These are phyloP conservation scores for Petrolisthes cinctipes DNA, from an alignment of 2,888 invertebrate genomes.

Conservation along the genomic window DNA sequence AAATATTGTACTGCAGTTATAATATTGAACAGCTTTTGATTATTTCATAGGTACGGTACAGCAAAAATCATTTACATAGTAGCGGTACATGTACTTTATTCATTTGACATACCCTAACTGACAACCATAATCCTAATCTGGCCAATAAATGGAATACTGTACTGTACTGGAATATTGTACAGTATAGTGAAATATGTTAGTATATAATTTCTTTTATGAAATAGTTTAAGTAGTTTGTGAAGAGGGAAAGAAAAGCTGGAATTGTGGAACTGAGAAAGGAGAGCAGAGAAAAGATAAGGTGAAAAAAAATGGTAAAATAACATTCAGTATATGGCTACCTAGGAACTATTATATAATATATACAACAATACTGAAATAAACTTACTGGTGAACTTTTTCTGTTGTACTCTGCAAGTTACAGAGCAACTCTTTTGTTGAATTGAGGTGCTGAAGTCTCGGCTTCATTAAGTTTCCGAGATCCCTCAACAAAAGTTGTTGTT, in stretches of 20 bases:
- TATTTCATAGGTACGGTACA: no score
- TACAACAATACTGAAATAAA: background rate
- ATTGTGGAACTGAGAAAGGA: no score
- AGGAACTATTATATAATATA: background rate
- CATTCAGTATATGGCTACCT: background rate
- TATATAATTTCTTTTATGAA: no score
- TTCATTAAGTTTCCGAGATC: slow-evolving; percentile 4
- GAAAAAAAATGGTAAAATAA: no score
- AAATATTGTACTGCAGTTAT: no score
- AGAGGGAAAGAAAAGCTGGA: no score
- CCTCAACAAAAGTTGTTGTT: background rate
- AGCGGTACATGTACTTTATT: background rate
- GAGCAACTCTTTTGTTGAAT: slow-evolving; percentile 15
- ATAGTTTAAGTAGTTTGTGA: no score
- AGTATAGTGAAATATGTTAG: no score
- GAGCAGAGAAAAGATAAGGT: no score
- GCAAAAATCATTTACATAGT: background rate
- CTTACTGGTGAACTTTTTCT: slow-evolving; percentile 27
- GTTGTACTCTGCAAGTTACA: slow-evolving; percentile 8
- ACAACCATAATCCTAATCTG: background rate
- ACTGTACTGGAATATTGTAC: background rate
- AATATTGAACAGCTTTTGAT: no score
- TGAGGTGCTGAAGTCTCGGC: background rate
- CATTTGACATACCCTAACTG: background rate
- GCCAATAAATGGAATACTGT: background rate